A percentile compares a stretch with the other conserved stretches of the same genome.
Evolutionary conservation across 2,797 vertebrate genomes (phyloP).

Genomic region (Morelia viridis): DNA sequence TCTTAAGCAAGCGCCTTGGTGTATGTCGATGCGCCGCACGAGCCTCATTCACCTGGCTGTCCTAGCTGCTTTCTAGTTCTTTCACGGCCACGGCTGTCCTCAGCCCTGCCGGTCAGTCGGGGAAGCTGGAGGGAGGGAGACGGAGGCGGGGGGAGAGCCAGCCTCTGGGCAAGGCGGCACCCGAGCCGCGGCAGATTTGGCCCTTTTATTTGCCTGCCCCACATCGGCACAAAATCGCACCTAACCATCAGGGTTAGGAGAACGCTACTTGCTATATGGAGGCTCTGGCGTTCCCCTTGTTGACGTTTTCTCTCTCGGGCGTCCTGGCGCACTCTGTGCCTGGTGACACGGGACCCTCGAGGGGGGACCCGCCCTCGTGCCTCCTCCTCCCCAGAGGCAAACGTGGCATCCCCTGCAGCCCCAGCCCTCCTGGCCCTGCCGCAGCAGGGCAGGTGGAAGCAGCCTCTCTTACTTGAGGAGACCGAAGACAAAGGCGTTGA

Average conservation of each 20-base stretch:
- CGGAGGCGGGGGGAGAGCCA: neutral
- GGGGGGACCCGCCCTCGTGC: neutral
- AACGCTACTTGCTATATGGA: neutral
- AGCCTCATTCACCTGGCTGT: neutral
- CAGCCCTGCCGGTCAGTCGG: neutral
- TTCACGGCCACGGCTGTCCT: neutral
- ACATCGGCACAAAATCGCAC: neutral
- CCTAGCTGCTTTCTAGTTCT: neutral
- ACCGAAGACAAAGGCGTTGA: constrained; percentile 95
- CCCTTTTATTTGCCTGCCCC: neutral
- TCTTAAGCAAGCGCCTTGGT: neutral
- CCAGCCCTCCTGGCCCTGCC: accelerated
- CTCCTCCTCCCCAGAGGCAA: no score
- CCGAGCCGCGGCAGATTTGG: neutral
- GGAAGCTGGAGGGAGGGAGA: neutral
- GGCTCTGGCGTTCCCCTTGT: no score
- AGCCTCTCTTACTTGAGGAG: constrained; percentile 91
- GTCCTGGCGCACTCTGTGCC: neutral
- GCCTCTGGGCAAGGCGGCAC: neutral
- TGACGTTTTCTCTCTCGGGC: neutral
- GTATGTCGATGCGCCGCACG: neutral
- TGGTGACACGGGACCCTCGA: neutral
- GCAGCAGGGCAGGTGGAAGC: accelerated
- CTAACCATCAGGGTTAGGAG: neutral
- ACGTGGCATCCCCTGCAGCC: accelerated